Conservation (phyloP, 2,888 invertebrate species). For the Artemia sinica region DNA sequence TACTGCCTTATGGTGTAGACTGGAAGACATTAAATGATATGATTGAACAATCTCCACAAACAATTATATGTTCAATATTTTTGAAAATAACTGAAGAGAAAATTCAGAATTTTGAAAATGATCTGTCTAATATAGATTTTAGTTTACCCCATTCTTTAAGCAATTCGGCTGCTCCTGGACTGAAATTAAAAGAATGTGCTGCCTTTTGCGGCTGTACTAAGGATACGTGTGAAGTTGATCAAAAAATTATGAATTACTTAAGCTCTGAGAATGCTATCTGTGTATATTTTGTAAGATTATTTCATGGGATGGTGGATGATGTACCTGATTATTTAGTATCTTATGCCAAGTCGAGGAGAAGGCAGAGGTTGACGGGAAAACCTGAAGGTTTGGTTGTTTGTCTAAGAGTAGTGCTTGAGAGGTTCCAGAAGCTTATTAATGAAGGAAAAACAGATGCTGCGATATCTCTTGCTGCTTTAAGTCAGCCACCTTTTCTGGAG, state of each 20-base stretch:
- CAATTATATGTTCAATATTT: background rate
- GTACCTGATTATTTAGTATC: conserved; percentile 1
- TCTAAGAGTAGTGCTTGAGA: background rate
- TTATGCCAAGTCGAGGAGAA: background rate
- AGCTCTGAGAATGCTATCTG: conserved; percentile 2
- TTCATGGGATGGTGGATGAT: background rate
- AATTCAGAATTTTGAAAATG: background rate
- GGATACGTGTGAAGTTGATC: background rate
- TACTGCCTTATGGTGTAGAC: background rate
- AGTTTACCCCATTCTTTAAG: background rate
- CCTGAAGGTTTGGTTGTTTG: conserved; percentile 1
- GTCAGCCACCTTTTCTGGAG: conserved; percentile 8
- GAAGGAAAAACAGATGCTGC: background rate
- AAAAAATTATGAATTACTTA: background rate
- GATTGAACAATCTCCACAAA: background rate
- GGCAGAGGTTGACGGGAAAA: conserved; percentile 1
- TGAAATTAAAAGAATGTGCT: conserved; percentile 4
- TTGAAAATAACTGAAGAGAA: background rate
- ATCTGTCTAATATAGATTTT: background rate
- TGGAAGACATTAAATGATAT: background rate
- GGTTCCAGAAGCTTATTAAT: background rate
- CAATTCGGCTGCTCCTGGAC: background rate
- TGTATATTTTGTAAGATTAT: conserved; percentile 2
- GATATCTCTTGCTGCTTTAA: background rate
- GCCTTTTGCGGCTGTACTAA: background rate